Evolutionary conservation across 2,888 invertebrate genomes (phyloP).

Genomic region (Urechis unicinctus): DNA sequence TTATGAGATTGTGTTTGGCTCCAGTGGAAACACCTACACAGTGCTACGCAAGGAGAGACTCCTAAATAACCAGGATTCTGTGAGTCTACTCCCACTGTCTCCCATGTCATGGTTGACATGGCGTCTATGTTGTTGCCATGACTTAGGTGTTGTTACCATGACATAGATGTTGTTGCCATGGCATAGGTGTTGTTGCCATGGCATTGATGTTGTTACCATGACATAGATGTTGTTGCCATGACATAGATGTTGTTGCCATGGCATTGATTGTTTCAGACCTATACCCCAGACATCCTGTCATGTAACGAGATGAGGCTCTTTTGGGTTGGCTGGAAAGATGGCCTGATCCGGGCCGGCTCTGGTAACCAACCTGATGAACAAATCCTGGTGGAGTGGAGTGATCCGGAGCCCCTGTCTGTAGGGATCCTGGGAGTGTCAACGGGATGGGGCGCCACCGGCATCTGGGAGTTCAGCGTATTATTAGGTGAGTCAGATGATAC

Average conservation of each 20-base stretch:
- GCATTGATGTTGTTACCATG: neutral
- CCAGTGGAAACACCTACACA: neutral
- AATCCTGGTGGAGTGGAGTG: conserved; percentile 1
- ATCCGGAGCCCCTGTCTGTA: conserved; percentile 7
- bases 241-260: neutral
- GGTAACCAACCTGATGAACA: neutral
- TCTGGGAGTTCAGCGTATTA: conserved; percentile 7
- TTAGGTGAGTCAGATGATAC: neutral
- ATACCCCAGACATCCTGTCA: conserved; percentile 2
- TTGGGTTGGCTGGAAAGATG: conserved; percentile 7
- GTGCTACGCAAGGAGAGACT: neutral
- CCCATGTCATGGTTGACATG: too few species aligned
- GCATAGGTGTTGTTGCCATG: neutral
- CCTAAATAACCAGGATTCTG: neutral
- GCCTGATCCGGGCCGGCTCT: conserved; percentile 2
- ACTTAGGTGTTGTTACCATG: too few species aligned
- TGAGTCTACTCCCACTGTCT: neutral
- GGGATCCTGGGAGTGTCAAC: conserved; percentile 4
- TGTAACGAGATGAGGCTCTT: conserved; percentile 3
- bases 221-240: neutral
- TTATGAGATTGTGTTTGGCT: conserved; percentile 1
- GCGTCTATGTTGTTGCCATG: too few species aligned
- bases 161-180: neutral
- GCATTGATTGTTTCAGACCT: neutral
- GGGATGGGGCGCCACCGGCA: conserved; percentile 4